These are phyloP conservation scores for Standfussiana lucernea DNA, from an alignment of 2,888 invertebrate species.

Conservation along the genomic window DNA sequence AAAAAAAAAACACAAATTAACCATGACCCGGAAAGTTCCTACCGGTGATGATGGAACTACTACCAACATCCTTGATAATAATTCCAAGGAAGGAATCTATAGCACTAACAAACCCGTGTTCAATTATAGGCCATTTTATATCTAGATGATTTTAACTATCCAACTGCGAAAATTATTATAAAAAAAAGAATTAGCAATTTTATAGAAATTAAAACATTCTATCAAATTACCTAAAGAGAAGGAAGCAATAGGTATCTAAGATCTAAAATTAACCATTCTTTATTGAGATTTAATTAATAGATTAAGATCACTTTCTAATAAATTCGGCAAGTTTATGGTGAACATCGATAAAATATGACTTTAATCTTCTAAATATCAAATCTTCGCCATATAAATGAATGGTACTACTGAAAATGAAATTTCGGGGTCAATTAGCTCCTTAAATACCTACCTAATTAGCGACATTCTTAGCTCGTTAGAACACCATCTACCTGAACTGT, in stretches of 20 bases:
- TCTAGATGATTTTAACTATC: no score
- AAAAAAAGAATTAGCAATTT: no score
- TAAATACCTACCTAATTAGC: not conserved
- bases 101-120: no score
- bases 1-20: no score
- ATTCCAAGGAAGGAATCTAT: no score
- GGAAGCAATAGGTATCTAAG: not conserved
- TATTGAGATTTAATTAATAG: not conserved
- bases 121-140: no score
- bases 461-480: conserved; percentile 17
- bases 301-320: conserved; percentile 8
- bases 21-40: no score
- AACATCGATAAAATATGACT: not conserved
- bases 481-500: conserved; percentile 60
- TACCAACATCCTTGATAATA: no score
- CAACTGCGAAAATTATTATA: no score
- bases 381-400: conserved; percentile 6
- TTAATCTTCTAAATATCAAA: conserved; percentile 3
- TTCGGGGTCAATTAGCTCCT: not conserved
- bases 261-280: not conserved
- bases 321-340: not conserved
- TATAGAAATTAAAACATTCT: no score
- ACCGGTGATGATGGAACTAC: no score
- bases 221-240: not conserved
- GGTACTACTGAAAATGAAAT: not conserved